A percentile compares a stretch with the other conserved stretches of the same genome.
phyloP scores from a whole-genome alignment of 2,888 invertebrate species.

The Amaurobius ferox region DNA sequence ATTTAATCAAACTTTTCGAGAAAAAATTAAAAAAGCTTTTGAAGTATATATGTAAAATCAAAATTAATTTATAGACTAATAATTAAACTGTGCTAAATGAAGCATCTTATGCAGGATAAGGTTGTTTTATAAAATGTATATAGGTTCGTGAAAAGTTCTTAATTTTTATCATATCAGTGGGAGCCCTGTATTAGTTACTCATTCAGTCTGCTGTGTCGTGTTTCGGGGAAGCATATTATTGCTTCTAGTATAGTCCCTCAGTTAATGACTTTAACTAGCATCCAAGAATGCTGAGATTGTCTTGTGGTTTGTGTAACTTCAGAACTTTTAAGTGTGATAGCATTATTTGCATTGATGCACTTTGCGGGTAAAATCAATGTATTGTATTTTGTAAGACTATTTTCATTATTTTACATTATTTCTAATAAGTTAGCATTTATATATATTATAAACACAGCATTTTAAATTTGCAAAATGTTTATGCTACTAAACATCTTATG shows the following conservation, averaged over 20 bases:
- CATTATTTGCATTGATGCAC: constrained; percentile 5
- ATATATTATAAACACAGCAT: constrained; percentile 15
- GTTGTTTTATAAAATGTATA: too few relatives aligned
- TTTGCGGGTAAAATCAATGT: constrained; percentile 2
- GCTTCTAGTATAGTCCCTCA: neutral
- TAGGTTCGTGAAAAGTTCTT: too few relatives aligned
- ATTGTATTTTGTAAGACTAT: neutral
- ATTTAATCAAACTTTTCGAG: too few relatives aligned
- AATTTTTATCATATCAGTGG: too few relatives aligned
- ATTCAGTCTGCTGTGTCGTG: too few relatives aligned
- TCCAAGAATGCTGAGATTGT: neutral
- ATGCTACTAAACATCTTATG: neutral
- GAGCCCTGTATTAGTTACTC: too few relatives aligned
- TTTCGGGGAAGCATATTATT: too few relatives aligned
- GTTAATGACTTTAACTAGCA: neutral
- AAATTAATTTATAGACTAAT: too few relatives aligned
- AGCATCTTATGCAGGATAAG: too few relatives aligned
- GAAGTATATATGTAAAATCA: too few relatives aligned
- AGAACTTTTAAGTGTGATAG: neutral
- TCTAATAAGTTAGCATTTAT: constrained; percentile 9
- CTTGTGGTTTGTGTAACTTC: neutral
- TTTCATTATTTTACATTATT: constrained; percentile 4
- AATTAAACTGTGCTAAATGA: too few relatives aligned
- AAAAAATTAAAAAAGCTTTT: too few relatives aligned
- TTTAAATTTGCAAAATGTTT: constrained; percentile 10